Conservation (phyloP, 1,140 invertebrate genomes). For the Hypothenemus hampei region DNA sequence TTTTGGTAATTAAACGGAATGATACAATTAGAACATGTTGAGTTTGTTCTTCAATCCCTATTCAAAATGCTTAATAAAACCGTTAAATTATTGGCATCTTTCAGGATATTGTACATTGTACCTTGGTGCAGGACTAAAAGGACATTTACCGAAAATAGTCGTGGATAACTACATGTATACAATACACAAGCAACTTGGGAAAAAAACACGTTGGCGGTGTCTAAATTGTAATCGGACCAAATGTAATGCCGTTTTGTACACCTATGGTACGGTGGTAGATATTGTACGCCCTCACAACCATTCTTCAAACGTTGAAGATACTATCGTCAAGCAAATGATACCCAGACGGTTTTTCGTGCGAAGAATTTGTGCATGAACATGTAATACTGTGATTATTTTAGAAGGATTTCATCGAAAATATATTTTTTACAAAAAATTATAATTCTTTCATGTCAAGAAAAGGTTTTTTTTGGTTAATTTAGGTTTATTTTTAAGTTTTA, state of each 20-base stretch:
- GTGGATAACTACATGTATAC: slow-evolving; percentile 23
- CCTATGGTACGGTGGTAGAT: slow-evolving; percentile 18
- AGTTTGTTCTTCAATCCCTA: no score
- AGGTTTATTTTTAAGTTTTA: slow-evolving; percentile 29
- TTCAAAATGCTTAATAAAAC: no score
- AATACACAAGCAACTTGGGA: slow-evolving; percentile 14
- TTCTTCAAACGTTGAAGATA: background rate
- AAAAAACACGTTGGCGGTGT: slow-evolving; percentile 29
- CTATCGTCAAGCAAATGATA: slow-evolving; percentile 2
- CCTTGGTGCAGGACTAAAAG: slow-evolving; percentile 25
- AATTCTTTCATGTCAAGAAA: no score
- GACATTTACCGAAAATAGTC: slow-evolving; percentile 22
- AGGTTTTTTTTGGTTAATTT: background rate
- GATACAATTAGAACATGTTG: no score
- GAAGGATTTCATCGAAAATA: no score
- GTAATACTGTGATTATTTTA: no score
- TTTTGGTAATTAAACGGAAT: no score
- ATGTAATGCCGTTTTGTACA: slow-evolving; percentile 23
- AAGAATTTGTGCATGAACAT: no score
- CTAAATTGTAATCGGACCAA: slow-evolving; percentile 25
- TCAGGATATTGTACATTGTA: slow-evolving; percentile 17
- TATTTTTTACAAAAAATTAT: no score
- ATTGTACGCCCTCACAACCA: slow-evolving; percentile 22
- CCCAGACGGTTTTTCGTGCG: slow-evolving; percentile 5
- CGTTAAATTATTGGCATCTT: no score